Conservation (phyloP, 1,140 invertebrate species). For the Drosophila melanogaster region Release_6_plus_ISO1_MT NT_033779.5:14425501-14426000, state of each 20-base stretch:
- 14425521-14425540: slow-evolving; percentile 56
- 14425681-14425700: slow-evolving; percentile 82
- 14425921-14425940: slow-evolving; percentile 62
- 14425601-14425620: slow-evolving; percentile 58
- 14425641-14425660: slow-evolving; percentile 65
- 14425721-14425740: slow-evolving; percentile 29
- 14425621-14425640: slow-evolving; percentile 77
- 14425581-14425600: slow-evolving; percentile 27
- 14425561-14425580: slow-evolving; percentile 18
- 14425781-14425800: not conserved
- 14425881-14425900: slow-evolving; percentile 78
- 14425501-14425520: slow-evolving; percentile 82
- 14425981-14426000: slow-evolving; percentile 44
- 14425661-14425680: slow-evolving; percentile 80
- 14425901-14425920: slow-evolving; percentile 80
- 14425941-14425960: slow-evolving; percentile 55
- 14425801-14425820: not conserved
- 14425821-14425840: slow-evolving; percentile 3
- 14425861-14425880: slow-evolving; percentile 64
- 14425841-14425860: slow-evolving; percentile 14
- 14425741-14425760: slow-evolving; percentile 26
- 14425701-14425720: slow-evolving; percentile 25
- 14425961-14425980: slow-evolving; percentile 41
- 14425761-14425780: slow-evolving; percentile 10
- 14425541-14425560: slow-evolving; percentile 67